Evolutionary conservation across 2,888 invertebrate genomes (phyloP), one percentile per base, ranked within the genome.

Genomic region (Elmis aenea): DNA sequence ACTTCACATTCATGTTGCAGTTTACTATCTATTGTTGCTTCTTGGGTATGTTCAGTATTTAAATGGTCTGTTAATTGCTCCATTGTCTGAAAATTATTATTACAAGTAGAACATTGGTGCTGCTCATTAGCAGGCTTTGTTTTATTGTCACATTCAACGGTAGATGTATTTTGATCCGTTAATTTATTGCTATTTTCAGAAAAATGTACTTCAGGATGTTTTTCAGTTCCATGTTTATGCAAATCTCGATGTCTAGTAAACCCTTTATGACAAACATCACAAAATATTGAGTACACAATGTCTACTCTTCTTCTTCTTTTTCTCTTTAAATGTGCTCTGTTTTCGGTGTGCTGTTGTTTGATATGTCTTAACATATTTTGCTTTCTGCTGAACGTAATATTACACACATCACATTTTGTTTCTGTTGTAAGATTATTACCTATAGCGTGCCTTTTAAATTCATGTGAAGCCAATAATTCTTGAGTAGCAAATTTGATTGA

Each of bases 1-100:
- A 48, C 26, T 12, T 42, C 42, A 34, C 58, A 59, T 1, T 28
- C 30, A 15, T 37, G 30, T 40, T 48, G 8, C n/a, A n/a, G n/a
- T n/a, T n/a, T n/a, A 12, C n/a, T 6, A 21, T 22, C 15, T 12
- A n/a, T n/a, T 9, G 15, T 16, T 21, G 2, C 6, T 11, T 3
- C n/a, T 2, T 10, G 16, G 8, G 29, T 26, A 12, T 22, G n/a
- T 13, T 18, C 24, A 23, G 22, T 14, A 11, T 26, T 20, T 22
- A 8, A n/a, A 23, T 15, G 18, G 1, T 27, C 18, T 5, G 2
- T 8, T 2, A 3, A 10, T 5, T 20, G 12, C 10, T 21, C 5
- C n/a, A n/a, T n/a, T n/a, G n/a, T n/a, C n/a, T n/a, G n/a, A n/a
- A n/a, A n/a, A n/a, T n/a, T n/a, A n/a, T n/a, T n/a, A n/a, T n/a